Conservation (phyloP, 2,113 vertebrate species). For the Thamnophis sirtalis region DNA sequence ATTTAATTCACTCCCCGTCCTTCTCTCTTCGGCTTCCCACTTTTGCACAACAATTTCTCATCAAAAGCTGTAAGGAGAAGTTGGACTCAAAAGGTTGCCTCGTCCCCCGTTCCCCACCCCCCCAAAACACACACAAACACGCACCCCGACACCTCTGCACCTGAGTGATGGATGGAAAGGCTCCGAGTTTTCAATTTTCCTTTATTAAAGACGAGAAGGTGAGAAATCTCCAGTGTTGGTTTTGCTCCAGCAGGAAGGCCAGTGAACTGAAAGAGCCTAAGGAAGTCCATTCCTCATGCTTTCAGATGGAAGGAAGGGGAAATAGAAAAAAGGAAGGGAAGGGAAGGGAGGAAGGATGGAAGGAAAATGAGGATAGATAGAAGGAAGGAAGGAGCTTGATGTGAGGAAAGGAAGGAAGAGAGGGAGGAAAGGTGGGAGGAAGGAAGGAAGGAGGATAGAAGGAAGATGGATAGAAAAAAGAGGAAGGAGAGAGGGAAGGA, state of each 20-base stretch:
- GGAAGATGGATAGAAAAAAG: no score
- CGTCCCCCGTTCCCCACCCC: accelerated
- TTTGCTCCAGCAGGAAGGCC: not conserved
- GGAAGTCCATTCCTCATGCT: not conserved
- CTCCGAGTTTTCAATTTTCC: not conserved
- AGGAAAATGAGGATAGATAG: no score
- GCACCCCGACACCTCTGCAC: no score
- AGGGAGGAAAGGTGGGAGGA: not conserved
- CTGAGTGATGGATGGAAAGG: not conserved
- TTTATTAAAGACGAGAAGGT: conserved; percentile 21
- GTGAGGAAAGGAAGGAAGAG: not conserved
- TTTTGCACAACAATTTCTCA: not conserved
- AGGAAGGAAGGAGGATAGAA: no score
- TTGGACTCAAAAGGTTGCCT: not conserved
- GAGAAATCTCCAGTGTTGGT: not conserved
- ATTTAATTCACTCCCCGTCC: not conserved
- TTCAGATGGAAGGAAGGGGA: not conserved
- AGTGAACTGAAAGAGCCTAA: not conserved
- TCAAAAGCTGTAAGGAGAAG: not conserved
- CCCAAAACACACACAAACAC: not conserved
- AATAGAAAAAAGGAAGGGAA: no score
- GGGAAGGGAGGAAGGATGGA: not conserved
- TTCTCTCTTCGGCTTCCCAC: not conserved
- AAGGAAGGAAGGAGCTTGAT: not conserved
- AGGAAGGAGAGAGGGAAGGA: not conserved